Conservation (phyloP, 2,113 vertebrate species). For the Tiliqua scincoides region DNA sequence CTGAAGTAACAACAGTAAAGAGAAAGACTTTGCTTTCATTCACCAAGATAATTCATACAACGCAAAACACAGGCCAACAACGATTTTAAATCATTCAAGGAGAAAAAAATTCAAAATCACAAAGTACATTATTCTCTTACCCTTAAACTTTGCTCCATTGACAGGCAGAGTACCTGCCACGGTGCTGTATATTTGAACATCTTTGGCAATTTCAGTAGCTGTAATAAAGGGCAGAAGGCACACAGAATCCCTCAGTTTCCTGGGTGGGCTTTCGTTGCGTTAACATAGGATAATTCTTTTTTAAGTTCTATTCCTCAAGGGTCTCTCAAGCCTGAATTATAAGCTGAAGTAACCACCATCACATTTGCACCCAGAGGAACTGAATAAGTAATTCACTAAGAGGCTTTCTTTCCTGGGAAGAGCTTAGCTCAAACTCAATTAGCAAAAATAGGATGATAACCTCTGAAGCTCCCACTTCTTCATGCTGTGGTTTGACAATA, state of each 20-base stretch:
- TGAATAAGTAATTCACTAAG: conserved; percentile 71
- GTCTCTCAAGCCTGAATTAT: conserved; percentile 2
- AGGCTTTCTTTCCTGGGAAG: conserved; percentile 70
- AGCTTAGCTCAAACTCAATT: conserved; percentile 81
- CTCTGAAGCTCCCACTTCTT: conserved; percentile 62
- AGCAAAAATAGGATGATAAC: conserved; percentile 69
- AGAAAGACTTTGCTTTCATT: not conserved
- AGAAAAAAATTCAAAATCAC: not conserved
- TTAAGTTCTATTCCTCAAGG: conserved; percentile 24
- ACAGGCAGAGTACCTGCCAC: conserved; percentile 79
- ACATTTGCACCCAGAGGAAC: conserved; percentile 51
- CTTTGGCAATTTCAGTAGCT: conserved; percentile 58
- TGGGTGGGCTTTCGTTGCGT: conserved; percentile 44
- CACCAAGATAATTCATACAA: not conserved
- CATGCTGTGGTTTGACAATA: not conserved
- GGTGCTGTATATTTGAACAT: conserved; percentile 81
- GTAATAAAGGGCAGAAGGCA: conserved; percentile 62
- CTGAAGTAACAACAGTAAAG: not conserved
- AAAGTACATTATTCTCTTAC: conserved; percentile 69
- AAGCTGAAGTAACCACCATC: conserved; percentile 41
- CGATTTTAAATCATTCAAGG: not conserved
- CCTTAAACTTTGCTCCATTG: conserved; percentile 74
- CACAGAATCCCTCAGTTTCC: conserved; percentile 36
- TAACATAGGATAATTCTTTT: conserved; percentile 47
- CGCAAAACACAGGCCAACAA: not conserved